Evolutionary conservation across 2,888 invertebrate genomes (phyloP).

Genomic region (Harpalus rufipes): DNA sequence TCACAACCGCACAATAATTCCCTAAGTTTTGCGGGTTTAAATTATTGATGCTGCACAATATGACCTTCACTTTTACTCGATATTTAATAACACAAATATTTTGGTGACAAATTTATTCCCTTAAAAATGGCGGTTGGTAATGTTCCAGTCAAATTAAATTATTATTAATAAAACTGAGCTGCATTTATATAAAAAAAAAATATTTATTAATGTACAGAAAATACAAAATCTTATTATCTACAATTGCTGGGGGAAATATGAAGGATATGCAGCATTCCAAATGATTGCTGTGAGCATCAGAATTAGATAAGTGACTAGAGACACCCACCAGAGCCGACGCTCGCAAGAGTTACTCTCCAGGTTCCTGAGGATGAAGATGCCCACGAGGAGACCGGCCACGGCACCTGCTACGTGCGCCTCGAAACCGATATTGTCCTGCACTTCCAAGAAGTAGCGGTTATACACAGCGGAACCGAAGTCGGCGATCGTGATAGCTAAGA

Average conservation of each 20-base stretch:
- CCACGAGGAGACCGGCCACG: slow-evolving; percentile 87
- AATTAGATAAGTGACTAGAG: slow-evolving; percentile 84
- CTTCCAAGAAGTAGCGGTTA: slow-evolving; percentile 85
- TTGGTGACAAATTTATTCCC: too few relatives aligned
- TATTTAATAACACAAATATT: too few relatives aligned
- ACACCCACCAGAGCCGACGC: slow-evolving; percentile 89
- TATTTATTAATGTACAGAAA: neutral
- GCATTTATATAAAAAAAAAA: neutral
- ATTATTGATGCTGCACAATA: too few relatives aligned
- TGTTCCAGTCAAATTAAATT: too few relatives aligned
- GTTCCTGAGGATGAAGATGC: slow-evolving; percentile 89
- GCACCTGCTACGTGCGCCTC: slow-evolving; percentile 95
- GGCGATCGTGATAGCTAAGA: slow-evolving; percentile 86
- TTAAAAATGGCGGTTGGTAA: too few relatives aligned
- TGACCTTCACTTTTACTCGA: too few relatives aligned
- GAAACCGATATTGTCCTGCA: slow-evolving; percentile 89
- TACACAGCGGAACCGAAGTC: slow-evolving; percentile 95
- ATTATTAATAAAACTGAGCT: too few relatives aligned
- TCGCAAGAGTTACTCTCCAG: slow-evolving; percentile 90
- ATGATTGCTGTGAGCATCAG: slow-evolving; percentile 87
- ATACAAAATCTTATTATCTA: neutral
- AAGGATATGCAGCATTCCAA: slow-evolving; percentile 85
- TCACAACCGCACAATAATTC: too few relatives aligned
- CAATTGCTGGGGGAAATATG: slow-evolving; percentile 77
- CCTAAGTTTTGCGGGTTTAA: too few relatives aligned